Conservation (phyloP, 2,113 vertebrate genomes). For the Chloropsis cyanopogon region DNA sequence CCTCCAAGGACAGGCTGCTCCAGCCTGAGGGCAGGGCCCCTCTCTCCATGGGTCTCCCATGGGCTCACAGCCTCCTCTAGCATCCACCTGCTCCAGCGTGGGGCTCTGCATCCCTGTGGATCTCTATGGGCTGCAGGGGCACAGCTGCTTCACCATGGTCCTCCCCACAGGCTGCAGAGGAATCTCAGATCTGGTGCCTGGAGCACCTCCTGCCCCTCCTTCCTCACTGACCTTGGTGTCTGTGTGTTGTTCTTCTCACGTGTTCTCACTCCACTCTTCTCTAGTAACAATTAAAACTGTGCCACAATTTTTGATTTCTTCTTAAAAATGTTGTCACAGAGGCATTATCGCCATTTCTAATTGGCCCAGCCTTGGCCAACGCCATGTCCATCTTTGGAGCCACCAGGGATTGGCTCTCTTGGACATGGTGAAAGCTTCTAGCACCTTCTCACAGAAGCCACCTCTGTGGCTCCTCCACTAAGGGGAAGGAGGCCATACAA, state of each 20-base stretch:
- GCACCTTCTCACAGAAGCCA: not conserved
- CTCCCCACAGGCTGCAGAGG: not conserved
- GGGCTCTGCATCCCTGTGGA: not conserved
- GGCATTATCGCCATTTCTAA: not conserved
- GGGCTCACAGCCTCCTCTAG: not conserved
- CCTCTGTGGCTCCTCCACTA: not conserved
- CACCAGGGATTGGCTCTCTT: not conserved
- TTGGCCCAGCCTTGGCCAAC: not conserved
- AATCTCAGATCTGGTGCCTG: fast-evolving
- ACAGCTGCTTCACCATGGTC: not conserved
- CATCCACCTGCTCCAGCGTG: not conserved
- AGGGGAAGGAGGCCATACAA: not conserved
- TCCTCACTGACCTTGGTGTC: not conserved
- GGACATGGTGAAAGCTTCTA: not conserved
- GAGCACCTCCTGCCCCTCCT: not conserved
- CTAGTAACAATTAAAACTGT: not conserved
- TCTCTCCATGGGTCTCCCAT: not conserved
- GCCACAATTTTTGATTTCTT: not conserved
- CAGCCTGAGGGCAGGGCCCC: not conserved
- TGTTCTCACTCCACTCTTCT: not conserved
- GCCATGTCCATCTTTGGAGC: not conserved
- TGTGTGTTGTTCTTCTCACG: not conserved
- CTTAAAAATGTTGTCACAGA: not conserved
- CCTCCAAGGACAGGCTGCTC: not conserved
- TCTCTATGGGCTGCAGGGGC: not conserved